These are phyloP conservation scores for Pollimyrus isidori DNA, from an alignment of 2,113 vertebrate genomes.

Conservation along the genomic window DNA sequence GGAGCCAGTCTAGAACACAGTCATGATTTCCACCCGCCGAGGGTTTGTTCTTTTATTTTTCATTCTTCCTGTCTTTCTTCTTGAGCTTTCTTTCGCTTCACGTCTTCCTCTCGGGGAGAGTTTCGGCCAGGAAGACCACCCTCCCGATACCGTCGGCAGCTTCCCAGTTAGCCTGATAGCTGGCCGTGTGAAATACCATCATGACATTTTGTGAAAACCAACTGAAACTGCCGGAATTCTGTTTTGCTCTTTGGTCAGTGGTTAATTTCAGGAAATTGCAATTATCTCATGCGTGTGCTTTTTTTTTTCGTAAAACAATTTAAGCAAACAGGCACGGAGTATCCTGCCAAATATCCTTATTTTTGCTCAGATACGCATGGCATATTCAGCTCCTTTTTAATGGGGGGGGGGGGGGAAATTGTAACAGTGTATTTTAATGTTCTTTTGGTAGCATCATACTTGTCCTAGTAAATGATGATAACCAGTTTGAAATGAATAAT, in stretches of 20 bases:
- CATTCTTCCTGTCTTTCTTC: conserved; percentile 78
- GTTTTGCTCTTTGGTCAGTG: neutral
- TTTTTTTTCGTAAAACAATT: neutral
- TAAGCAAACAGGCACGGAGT: neutral
- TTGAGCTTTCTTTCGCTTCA: conserved; percentile 62
- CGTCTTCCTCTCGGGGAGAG: conserved; percentile 48
- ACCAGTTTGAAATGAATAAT: neutral
- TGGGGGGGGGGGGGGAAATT: neutral
- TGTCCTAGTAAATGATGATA: neutral
- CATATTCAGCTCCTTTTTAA: neutral
- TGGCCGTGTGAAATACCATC: neutral
- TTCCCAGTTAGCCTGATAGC: neutral
- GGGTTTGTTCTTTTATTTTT: conserved; percentile 62
- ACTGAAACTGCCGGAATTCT: neutral
- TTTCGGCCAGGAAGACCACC: neutral
- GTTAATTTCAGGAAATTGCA: neutral
- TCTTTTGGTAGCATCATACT: neutral
- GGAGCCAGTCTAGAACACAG: conserved; percentile 32
- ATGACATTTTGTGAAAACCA: neutral
- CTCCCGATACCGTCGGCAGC: neutral
- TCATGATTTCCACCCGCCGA: conserved; percentile 56
- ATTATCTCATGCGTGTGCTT: neutral
- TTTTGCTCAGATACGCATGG: neutral
- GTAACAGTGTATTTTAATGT: neutral
- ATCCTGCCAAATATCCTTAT: conserved; percentile 2